Percentiles rank a stretch among this genome's conserved stretches.
These are phyloP conservation scores for Orientallactaga bullata DNA, from an alignment of 2,113 vertebrate species.

Conservation along the genomic window DNA sequence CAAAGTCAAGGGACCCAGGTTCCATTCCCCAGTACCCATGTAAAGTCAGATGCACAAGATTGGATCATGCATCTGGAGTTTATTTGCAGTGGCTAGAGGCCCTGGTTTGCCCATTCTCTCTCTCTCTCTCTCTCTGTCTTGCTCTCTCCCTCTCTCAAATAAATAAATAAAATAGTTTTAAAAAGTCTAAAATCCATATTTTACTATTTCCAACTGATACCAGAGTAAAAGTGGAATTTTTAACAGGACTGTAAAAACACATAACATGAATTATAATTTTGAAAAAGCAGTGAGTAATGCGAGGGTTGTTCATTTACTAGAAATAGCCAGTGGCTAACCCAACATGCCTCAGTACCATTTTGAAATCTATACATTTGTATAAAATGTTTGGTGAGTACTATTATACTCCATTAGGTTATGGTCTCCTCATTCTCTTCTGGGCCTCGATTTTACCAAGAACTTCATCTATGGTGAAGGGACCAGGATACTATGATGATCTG, in stretches of 20 bases:
- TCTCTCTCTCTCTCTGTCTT: too few relatives aligned
- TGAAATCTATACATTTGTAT: background rate
- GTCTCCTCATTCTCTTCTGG: rapidly evolving
- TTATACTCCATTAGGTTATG: background rate
- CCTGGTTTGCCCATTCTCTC: too few relatives aligned
- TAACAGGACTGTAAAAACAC: slow-evolving; percentile 18
- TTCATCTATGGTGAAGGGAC: background rate
- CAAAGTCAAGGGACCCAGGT: too few relatives aligned
- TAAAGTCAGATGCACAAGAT: too few relatives aligned
- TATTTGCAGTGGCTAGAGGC: too few relatives aligned
- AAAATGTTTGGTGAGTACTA: background rate
- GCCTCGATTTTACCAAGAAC: background rate
- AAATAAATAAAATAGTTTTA: too few relatives aligned
- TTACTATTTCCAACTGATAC: slow-evolving; percentile 11
- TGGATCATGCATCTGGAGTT: too few relatives aligned
- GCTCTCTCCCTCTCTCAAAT: too few relatives aligned
- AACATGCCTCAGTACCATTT: background rate
- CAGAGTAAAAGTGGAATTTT: slow-evolving; percentile 20
- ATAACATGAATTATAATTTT: slow-evolving; percentile 11
- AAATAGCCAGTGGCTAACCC: background rate
- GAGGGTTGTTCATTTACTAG: background rate
- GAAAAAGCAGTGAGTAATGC: background rate
- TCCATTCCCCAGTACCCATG: too few relatives aligned
- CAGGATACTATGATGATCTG: background rate
- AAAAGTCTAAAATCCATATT: slow-evolving; percentile 23